These are phyloP conservation scores for Notothenia coriiceps DNA, from an alignment of 2,113 vertebrate species.

Conservation along the genomic window DNA sequence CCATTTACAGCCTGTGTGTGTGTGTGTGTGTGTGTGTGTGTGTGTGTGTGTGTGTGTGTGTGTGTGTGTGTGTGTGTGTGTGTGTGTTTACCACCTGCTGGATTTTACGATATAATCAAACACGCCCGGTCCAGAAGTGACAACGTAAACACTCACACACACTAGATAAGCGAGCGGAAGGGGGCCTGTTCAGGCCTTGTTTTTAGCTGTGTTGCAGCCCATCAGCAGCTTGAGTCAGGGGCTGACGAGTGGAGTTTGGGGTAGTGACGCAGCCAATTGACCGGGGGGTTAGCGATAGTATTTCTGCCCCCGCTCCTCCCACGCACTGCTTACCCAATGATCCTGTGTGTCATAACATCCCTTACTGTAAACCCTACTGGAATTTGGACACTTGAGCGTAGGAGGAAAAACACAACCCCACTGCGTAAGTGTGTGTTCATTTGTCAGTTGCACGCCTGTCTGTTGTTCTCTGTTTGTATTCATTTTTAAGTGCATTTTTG, in stretches of 20 bases:
- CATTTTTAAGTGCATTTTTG: slow-evolving; percentile 19
- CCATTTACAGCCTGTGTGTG: not conserved
- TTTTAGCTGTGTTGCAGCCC: slow-evolving; percentile 41
- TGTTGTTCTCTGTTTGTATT: slow-evolving; percentile 8
- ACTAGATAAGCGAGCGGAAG: slow-evolving; percentile 63
- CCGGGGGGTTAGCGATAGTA: slow-evolving; percentile 11
- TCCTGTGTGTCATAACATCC: slow-evolving; percentile 69
- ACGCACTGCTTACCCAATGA: slow-evolving; percentile 51
- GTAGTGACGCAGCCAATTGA: slow-evolving; percentile 4
- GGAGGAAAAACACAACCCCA: slow-evolving; percentile 45
- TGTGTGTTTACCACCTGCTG: slow-evolving; percentile 68
- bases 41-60: slow-evolving; percentile 4
- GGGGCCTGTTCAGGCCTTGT: slow-evolving; percentile 18
- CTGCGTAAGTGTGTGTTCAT: slow-evolving; percentile 8
- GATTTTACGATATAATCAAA: slow-evolving; percentile 61
- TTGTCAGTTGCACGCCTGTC: slow-evolving; percentile 11
- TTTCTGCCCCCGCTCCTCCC: slow-evolving; percentile 11
- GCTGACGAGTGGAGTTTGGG: not conserved
- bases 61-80: slow-evolving; percentile 14
- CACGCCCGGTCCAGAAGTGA: slow-evolving; percentile 33
- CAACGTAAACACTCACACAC: slow-evolving; percentile 61
- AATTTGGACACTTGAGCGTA: slow-evolving; percentile 57
- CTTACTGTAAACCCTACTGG: slow-evolving; percentile 73
- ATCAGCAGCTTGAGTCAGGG: slow-evolving; percentile 49
- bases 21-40: slow-evolving; percentile 12